Base-by-base conservation (phyloP, 2,888 invertebrate species). In the Biston stratarius region DNA sequence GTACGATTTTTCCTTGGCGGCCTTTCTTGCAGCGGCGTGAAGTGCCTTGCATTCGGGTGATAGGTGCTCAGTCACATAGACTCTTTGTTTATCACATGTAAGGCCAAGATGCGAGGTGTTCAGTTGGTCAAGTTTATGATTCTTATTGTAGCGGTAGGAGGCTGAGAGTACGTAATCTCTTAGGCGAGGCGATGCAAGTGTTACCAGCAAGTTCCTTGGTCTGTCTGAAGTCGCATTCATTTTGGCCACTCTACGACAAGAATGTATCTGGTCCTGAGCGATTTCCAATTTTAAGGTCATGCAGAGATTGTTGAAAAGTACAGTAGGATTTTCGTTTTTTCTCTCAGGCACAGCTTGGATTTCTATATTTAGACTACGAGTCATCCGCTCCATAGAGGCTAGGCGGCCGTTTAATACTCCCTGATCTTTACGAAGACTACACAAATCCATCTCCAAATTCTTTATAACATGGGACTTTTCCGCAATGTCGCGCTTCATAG, bases 341-440 rank as follows among this genome's bases (percentile, higher is more conserved):
- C 24, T 42, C 10, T 66, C 66, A 14, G 66, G 57, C 7, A 66
- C 57, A 7, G 57, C 57, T 14, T 66, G 61, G 7, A 66, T 58
- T 42, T 67, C 67, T 42, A 67, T 7, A 15, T 67, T 67, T 11
- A 40, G 36, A 40, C 67, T 55, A 15, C 67, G 47, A 0, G 67
- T 56, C 11, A 57, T 36, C 51, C 55, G 34, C 10, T 68, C 63
- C 60, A 64, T 56, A 0, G 49, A 40, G 9, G 52, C 14, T 12
- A 68, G 9, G 2, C 63, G 55, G 9, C 8, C 9, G 24, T 44
- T 57, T 8, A 66, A n/a, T 44, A 15, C 36, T 2, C 6, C n/a
- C 9, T 36, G n/a, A 6, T 62, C 40, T 6, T 45, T 34, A 1
- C 24, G 34, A 9, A 56, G 8, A 5, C 1, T 8, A 5, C 2